These are phyloP conservation scores for Acropora yongei DNA, from an alignment of 64 coral and sea anemone genomes.

Conservation along the genomic window DNA sequence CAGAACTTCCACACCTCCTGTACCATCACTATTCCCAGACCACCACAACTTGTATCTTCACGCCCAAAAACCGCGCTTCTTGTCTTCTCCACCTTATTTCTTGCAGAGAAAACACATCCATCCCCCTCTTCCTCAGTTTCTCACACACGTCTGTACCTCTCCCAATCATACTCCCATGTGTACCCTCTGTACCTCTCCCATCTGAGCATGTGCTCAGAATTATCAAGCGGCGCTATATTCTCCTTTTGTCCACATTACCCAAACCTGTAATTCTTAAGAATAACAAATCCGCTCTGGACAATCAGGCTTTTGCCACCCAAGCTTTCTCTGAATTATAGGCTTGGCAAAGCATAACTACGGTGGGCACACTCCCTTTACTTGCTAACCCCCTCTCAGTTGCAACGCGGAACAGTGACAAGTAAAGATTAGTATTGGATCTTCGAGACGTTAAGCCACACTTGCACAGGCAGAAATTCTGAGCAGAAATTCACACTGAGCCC, in stretches of 20 bases:
- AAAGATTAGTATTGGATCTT: slow-evolving; percentile 57
- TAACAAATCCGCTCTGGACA: slow-evolving; percentile 40
- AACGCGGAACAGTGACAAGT: slow-evolving; percentile 28
- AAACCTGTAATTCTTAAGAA: slow-evolving; percentile 39
- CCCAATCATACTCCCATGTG: too few relatives aligned
- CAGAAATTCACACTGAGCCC: slow-evolving; percentile 9
- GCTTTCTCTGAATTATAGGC: slow-evolving; percentile 6
- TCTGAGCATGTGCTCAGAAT: slow-evolving; percentile 52
- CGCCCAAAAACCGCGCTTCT: too few relatives aligned
- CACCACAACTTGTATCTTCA: too few relatives aligned
- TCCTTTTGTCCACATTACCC: slow-evolving; percentile 47
- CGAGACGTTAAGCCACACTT: slow-evolving; percentile 56
- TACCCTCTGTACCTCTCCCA: too few relatives aligned
- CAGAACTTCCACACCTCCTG: too few relatives aligned
- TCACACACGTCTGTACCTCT: too few relatives aligned
- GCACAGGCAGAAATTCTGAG: slow-evolving; percentile 37
- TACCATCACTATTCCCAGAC: too few relatives aligned
- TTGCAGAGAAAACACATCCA: too few relatives aligned
- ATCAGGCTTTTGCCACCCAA: slow-evolving; percentile 33
- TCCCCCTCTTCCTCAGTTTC: too few relatives aligned
- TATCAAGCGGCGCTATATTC: slow-evolving; percentile 51
- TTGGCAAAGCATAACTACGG: slow-evolving; percentile 7
- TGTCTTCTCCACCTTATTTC: too few relatives aligned
- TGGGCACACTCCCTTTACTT: neutral
- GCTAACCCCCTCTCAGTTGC: slow-evolving; percentile 50